Evolutionary conservation across 1,140 invertebrate species (phyloP).

Genomic region (Contarinia nasturtii): DNA sequence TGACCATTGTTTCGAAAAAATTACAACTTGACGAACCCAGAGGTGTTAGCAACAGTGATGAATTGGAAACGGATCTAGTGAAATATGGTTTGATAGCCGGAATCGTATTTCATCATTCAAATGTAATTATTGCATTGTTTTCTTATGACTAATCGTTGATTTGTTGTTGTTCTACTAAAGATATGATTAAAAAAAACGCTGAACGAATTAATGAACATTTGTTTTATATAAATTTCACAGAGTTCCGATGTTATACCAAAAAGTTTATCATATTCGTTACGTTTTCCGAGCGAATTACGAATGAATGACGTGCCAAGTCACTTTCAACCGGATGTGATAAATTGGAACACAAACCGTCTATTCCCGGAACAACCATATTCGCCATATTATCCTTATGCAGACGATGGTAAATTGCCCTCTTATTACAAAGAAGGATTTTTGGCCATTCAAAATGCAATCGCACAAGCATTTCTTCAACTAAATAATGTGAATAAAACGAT

Average conservation of each 20-base stretch:
- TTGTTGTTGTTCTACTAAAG: too few relatives aligned
- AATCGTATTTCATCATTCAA: background rate
- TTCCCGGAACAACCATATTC: background rate
- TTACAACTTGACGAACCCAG: background rate
- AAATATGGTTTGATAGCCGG: background rate
- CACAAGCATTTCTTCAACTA: conserved; percentile 2
- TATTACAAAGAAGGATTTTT: conserved; percentile 8
- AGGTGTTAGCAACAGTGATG: background rate
- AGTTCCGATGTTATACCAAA: too few relatives aligned
- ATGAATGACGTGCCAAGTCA: background rate
- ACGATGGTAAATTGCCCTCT: conserved; percentile 2
- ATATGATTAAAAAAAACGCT: too few relatives aligned
- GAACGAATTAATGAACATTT: too few relatives aligned
- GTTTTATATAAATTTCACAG: too few relatives aligned
- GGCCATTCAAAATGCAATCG: conserved; percentile 8
- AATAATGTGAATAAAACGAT: background rate
- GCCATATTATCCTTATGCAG: background rate
- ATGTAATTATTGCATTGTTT: background rate
- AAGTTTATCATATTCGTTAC: background rate
- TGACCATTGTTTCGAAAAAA: background rate
- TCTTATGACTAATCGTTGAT: too few relatives aligned
- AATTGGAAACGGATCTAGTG: background rate
- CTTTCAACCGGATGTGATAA: background rate
- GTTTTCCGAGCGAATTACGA: background rate
- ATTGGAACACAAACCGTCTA: background rate